phyloP scores from a whole-genome alignment of 2,113 vertebrate species.

The Alethe castanea region DNA sequence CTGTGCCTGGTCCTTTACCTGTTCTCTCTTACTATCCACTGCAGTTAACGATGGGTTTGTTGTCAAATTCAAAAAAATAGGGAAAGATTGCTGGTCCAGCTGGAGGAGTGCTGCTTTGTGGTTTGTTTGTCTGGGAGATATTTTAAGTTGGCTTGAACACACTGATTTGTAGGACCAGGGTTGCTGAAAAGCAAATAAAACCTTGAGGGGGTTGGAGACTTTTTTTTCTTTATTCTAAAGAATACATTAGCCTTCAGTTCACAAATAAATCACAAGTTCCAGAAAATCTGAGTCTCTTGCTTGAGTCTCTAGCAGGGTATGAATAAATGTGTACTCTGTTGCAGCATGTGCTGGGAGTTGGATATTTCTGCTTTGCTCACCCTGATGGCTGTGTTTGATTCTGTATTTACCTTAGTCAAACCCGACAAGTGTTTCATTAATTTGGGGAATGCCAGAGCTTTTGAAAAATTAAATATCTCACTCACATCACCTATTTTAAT shows the following conservation, averaged over 20 bases:
- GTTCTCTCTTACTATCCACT: background rate
- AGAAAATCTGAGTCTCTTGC: background rate
- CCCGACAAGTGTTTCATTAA: background rate
- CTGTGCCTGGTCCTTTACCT: background rate
- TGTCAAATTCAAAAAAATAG: background rate
- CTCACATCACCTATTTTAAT: background rate
- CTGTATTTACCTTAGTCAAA: background rate
- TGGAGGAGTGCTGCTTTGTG: background rate
- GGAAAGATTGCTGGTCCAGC: background rate
- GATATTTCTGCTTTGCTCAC: background rate
- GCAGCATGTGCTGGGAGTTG: background rate
- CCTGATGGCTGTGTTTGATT: background rate
- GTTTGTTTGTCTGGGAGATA: background rate
- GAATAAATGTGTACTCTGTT: background rate
- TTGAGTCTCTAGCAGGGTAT: background rate
- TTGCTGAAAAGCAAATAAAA: slow-evolving; percentile 11
- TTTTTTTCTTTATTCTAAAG: background rate
- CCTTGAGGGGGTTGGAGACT: background rate
- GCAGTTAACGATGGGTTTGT: background rate
- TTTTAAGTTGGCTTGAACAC: background rate
- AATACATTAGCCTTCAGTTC: background rate
- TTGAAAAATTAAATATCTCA: background rate
- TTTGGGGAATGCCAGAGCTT: background rate
- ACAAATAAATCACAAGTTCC: slow-evolving; percentile 10
- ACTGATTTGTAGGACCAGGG: background rate